These are phyloP conservation scores for Onychostruthus taczanowskii DNA, from an alignment of 2,113 vertebrate species.

Conservation along the genomic window DNA sequence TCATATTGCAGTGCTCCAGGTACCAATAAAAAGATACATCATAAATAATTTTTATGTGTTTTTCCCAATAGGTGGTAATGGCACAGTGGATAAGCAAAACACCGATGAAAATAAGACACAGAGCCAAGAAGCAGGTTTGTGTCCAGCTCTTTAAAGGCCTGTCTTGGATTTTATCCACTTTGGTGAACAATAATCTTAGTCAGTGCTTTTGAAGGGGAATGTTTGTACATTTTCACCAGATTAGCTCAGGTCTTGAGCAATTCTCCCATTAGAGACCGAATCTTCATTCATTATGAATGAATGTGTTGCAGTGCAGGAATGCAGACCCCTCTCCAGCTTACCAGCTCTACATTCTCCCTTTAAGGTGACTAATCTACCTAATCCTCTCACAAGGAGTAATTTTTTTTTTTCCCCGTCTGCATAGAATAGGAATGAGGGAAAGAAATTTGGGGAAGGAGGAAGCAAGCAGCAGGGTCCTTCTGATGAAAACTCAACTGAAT, in stretches of 20 bases:
- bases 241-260: not conserved
- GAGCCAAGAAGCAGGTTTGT: slow-evolving; percentile 71
- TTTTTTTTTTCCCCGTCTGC: not conserved
- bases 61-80: slow-evolving; percentile 59
- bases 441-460: not conserved
- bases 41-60: slow-evolving; percentile 45
- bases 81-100: slow-evolving; percentile 41
- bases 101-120: slow-evolving; percentile 24
- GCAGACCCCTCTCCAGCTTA: not conserved
- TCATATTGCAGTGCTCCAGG: slow-evolving; percentile 36
- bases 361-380: not conserved
- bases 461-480: not conserved
- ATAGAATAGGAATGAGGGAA: not conserved
- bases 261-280: not conserved
- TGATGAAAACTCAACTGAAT: not conserved
- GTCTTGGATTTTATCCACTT: slow-evolving; percentile 22
- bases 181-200: slow-evolving; percentile 45
- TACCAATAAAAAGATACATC: slow-evolving; percentile 31
- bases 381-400: not conserved
- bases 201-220: slow-evolving; percentile 16
- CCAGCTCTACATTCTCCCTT: not conserved
- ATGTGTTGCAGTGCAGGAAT: not conserved
- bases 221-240: slow-evolving; percentile 26
- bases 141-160: slow-evolving; percentile 35
- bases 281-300: not conserved